These are phyloP conservation scores for Scolopax bukidnonensis DNA, from an alignment of 2,797 vertebrate species.

Conservation along the genomic window DNA sequence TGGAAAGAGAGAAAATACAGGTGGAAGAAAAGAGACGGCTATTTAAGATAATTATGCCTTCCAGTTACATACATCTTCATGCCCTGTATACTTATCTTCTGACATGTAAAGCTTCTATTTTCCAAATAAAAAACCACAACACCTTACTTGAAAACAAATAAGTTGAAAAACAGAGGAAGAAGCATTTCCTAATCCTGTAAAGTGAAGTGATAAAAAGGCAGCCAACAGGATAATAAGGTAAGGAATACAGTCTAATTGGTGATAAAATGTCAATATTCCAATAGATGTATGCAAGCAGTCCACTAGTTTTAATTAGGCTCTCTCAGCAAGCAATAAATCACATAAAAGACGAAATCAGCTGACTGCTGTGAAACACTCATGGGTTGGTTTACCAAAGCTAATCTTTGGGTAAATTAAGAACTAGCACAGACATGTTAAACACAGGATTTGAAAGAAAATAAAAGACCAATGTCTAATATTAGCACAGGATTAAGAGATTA, in stretches of 20 bases:
- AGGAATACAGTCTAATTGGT: conserved; percentile 69
- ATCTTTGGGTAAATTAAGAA: conserved; percentile 26
- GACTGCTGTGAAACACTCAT: conserved; percentile 47
- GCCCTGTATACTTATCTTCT: neutral
- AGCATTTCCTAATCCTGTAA: conserved; percentile 33
- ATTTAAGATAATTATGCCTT: neutral
- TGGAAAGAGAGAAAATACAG: neutral
- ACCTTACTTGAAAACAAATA: conserved; percentile 4
- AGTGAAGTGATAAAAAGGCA: conserved; percentile 53
- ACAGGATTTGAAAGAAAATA: conserved; percentile 24
- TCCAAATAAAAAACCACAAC: neutral
- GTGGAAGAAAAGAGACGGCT: neutral
- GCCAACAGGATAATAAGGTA: conserved; percentile 64
- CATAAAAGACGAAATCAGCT: conserved; percentile 51
- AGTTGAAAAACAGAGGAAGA: neutral
- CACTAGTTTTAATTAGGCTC: conserved; percentile 70
- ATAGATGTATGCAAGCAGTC: conserved; percentile 55
- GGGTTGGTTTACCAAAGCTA: conserved; percentile 21
- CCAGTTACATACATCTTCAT: neutral
- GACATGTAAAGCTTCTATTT: neutral
- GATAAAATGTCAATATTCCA: conserved; percentile 77
- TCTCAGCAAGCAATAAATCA: conserved; percentile 74
- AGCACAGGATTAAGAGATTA: conserved; percentile 30
- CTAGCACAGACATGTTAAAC: neutral
- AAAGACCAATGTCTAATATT: conserved; percentile 13